Evolutionary conservation across 2,113 vertebrate species (phyloP), one percentile per base, ranked within the genome.

Genomic region (Ictidomys tridecemlineatus): DNA sequence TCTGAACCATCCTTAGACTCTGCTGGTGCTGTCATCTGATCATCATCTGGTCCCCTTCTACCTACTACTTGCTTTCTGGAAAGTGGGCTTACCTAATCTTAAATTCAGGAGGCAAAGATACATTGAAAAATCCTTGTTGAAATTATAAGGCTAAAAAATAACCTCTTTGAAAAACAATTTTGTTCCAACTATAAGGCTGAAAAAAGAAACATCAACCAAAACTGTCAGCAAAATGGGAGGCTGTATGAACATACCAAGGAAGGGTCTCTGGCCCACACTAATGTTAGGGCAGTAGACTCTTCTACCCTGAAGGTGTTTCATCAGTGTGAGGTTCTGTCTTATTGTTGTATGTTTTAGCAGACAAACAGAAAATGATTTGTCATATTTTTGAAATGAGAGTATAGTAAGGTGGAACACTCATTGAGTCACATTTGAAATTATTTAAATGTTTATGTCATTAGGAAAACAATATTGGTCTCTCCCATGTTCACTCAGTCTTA

Each of bases 311-410:
- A n/a, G 22, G 7, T 80, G 13, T 70, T 73, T 87, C 34, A 39
- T 76, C 32, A 87, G 63, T 37, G 51, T 78, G 48, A 94, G 34
- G 26, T 42, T 91, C 3, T 83, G 11, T 89, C 37, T 85, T 82
- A 48, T 42, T 70, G 32, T 3, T 28, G 14, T 61, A 53, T 63
- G 3, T 34, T 82, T 95, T 76, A 69, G 37, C 14, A 86, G 28
- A 74, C 56, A 89, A 42, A 48, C 18, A 58, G 42, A 5, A 28
- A 67, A 73, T 0, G 18, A 77, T 82, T 76, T 91, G 45, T 24
- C 13, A 28, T 61, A 39, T 69, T 91, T 94, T 37, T 89, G 76
- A 94, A 92, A 69, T 95, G 69, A 86, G 34, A 95, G 69, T 67
- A 9, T 39, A 32, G 5, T 32, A 9, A 18, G 3, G 17, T 67